These are phyloP conservation scores for Pseudolycoriella hygida DNA, from an alignment of 2,888 invertebrate species.

Conservation along the genomic window DNA sequence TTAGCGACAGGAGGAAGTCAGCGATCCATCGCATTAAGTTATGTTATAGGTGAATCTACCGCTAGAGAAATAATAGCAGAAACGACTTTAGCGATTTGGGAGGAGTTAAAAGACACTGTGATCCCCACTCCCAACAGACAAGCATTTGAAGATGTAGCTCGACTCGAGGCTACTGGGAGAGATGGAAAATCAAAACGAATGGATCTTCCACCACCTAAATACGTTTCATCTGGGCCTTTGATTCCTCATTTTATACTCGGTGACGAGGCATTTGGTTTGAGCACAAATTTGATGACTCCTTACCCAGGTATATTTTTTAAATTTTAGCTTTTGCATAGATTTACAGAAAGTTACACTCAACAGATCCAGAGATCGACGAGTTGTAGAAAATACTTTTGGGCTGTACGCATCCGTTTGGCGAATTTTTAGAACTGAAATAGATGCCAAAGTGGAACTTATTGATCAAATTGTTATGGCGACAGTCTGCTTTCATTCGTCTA, in stretches of 20 bases:
- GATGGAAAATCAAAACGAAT: neutral
- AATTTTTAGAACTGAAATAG: neutral
- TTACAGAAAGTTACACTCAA: neutral
- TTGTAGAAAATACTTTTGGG: neutral
- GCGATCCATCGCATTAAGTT: neutral
- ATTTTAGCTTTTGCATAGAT: too few species aligned
- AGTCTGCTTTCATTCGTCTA: neutral
- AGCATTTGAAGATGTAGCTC: neutral
- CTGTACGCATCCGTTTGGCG: neutral
- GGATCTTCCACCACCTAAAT: neutral
- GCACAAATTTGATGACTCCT: neutral
- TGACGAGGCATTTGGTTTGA: constrained; percentile 1
- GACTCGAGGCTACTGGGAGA: neutral
- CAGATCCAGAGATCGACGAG: neutral
- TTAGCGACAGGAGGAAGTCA: neutral
- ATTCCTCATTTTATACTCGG: neutral
- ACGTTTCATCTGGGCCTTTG: neutral
- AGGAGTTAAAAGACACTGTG: neutral
- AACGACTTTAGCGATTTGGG: neutral
- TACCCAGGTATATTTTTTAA: neutral
- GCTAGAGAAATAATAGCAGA: neutral
- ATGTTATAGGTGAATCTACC: neutral
- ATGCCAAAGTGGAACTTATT: neutral
- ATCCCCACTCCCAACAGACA: neutral
- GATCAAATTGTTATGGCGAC: neutral